Evolutionary conservation across 2,113 vertebrate genomes (phyloP).

Genomic region (Calidris pygmaea): DNA sequence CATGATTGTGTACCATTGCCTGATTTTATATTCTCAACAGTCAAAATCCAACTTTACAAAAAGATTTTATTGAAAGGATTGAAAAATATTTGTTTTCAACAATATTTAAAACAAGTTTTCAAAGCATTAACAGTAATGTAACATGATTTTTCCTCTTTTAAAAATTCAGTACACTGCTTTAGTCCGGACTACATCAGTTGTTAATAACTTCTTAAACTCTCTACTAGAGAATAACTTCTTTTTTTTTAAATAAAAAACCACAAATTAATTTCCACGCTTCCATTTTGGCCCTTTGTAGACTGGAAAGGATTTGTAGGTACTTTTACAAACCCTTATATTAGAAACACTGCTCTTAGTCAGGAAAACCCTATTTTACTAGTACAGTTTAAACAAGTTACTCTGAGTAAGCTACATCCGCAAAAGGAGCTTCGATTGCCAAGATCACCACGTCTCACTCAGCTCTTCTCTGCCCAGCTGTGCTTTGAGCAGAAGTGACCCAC

Average conservation of each 20-base stretch:
- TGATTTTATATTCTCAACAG: not conserved
- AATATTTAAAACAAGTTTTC: slow-evolving; percentile 73
- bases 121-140: slow-evolving; percentile 73
- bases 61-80: slow-evolving; percentile 86
- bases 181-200: not conserved
- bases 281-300: not conserved
- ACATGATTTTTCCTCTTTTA: slow-evolving; percentile 57
- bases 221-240: not conserved
- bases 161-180: slow-evolving; percentile 27
- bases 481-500: not conserved
- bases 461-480: not conserved
- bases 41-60: slow-evolving; percentile 56
- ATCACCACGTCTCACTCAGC: not conserved
- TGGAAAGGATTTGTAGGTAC: not conserved
- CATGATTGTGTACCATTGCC: not conserved
- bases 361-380: not conserved
- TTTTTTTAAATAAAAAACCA: not conserved
- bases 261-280: not conserved
- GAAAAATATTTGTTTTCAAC: slow-evolving; percentile 76
- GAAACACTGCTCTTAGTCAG: not conserved
- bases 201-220: not conserved
- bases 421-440: not conserved
- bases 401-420: not conserved
- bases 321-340: not conserved
- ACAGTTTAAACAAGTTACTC: not conserved